These are phyloP conservation scores for Puma concolor DNA, from an alignment of 2,113 vertebrate species.

Conservation along the genomic window DNA sequence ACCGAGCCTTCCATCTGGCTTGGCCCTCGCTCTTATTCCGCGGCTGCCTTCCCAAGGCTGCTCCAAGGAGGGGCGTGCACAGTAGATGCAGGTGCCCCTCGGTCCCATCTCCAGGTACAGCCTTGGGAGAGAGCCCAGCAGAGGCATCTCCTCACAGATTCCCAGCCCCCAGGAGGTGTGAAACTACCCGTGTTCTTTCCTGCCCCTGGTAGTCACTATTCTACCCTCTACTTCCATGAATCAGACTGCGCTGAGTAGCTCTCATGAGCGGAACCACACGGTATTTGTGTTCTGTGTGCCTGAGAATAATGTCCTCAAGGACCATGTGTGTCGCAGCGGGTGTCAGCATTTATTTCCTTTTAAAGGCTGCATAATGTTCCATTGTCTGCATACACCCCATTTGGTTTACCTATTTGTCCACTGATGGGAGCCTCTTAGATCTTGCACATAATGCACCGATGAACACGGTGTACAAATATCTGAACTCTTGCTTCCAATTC, in stretches of 20 bases:
- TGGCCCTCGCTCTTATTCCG: rapidly evolving
- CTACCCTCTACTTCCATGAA: not conserved
- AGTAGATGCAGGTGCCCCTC: not conserved
- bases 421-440: too few species aligned
- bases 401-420: too few species aligned
- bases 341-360: not conserved
- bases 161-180: not conserved
- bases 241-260: not conserved
- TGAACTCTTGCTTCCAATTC: not conserved
- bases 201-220: not conserved
- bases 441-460: not conserved
- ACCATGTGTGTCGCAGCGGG: rapidly evolving
- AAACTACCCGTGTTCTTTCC: not conserved
- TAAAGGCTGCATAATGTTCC: not conserved
- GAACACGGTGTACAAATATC: not conserved
- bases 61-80: not conserved
- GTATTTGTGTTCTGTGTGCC: not conserved
- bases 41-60: not conserved
- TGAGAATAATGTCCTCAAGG: not conserved
- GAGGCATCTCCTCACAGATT: not conserved
- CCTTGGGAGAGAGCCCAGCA: not conserved
- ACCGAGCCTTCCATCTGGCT: not conserved
- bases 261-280: not conserved
- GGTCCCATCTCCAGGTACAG: not conserved
- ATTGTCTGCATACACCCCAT: rapidly evolving